These are phyloP conservation scores for Alligator sinensis DNA, from an alignment of 2,113 vertebrate genomes.

Conservation along the genomic window DNA sequence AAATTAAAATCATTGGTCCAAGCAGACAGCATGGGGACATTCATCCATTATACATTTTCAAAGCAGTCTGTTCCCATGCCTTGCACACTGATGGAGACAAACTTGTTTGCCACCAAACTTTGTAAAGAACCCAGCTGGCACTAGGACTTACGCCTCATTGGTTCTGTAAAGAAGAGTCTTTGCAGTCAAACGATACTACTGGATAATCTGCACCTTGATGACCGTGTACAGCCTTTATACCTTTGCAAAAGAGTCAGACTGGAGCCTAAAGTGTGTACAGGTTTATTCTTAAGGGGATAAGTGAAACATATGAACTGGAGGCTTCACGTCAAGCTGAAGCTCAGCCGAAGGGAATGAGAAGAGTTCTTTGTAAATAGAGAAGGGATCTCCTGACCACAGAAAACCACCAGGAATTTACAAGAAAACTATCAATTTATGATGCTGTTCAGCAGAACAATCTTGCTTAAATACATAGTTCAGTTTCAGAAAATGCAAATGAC, in stretches of 20 bases:
- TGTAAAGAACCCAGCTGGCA: conserved; percentile 39
- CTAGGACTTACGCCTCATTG: neutral
- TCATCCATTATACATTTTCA: neutral
- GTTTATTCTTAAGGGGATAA: conserved; percentile 29
- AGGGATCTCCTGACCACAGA: conserved; percentile 48
- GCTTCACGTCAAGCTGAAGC: conserved; percentile 57
- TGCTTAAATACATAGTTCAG: conserved; percentile 38
- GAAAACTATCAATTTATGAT: conserved; percentile 39
- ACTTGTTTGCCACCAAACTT: conserved; percentile 37
- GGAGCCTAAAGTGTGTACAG: conserved; percentile 26
- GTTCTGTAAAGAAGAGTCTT: conserved; percentile 42
- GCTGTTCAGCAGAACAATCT: conserved; percentile 52
- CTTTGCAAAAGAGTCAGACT: conserved; percentile 15
- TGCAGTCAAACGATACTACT: neutral
- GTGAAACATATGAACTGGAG: conserved; percentile 57
- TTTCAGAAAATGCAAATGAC: conserved; percentile 59
- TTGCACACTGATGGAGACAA: neutral
- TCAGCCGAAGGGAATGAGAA: conserved; percentile 36
- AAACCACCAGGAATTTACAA: conserved; percentile 73
- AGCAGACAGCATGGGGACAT: conserved; percentile 38
- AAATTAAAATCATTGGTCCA: neutral
- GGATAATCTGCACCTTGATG: conserved; percentile 46
- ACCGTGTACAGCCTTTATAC: neutral
- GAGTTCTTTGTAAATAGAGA: conserved; percentile 67
- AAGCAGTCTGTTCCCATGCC: conserved; percentile 2